Evolutionary conservation across 2,113 vertebrate genomes (phyloP).

Genomic region (Gymnogyps californianus): DNA sequence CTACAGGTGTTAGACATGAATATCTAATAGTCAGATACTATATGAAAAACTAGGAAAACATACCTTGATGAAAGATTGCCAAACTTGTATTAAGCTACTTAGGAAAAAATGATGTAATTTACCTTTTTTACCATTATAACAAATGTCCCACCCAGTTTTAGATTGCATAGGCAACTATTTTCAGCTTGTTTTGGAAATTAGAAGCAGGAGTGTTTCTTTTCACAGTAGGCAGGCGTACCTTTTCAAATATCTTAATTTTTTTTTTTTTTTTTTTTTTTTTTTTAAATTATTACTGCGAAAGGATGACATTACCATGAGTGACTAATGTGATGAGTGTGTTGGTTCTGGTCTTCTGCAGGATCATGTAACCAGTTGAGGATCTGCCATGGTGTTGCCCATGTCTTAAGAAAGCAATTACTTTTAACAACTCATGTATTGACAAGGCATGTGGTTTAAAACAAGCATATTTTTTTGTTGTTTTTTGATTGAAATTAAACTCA

Average conservation of each 20-base stretch:
- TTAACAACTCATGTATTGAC: neutral
- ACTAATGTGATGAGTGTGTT: neutral
- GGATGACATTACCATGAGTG: neutral
- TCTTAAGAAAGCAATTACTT: neutral
- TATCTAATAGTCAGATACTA: conserved; percentile 16
- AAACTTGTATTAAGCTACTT: neutral
- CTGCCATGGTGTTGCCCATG: neutral
- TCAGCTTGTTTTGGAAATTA: neutral
- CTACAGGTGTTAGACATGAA: conserved; percentile 48
- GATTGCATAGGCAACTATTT: neutral
- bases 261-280: neutral
- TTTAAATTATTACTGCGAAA: neutral
- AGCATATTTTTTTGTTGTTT: neutral
- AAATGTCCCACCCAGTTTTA: neutral
- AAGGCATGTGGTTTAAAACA: neutral
- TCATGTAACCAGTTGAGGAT: neutral
- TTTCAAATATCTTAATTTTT: neutral
- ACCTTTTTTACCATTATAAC: neutral
- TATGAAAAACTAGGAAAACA: conserved; percentile 24
- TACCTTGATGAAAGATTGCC: conserved; percentile 29
- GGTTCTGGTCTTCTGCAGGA: neutral
- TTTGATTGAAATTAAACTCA: neutral
- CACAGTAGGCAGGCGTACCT: neutral
- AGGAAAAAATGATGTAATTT: conserved; percentile 6
- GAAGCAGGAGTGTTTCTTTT: neutral